Conservation (phyloP, 1,140 invertebrate genomes). For the Agrilus planipennis region DNA sequence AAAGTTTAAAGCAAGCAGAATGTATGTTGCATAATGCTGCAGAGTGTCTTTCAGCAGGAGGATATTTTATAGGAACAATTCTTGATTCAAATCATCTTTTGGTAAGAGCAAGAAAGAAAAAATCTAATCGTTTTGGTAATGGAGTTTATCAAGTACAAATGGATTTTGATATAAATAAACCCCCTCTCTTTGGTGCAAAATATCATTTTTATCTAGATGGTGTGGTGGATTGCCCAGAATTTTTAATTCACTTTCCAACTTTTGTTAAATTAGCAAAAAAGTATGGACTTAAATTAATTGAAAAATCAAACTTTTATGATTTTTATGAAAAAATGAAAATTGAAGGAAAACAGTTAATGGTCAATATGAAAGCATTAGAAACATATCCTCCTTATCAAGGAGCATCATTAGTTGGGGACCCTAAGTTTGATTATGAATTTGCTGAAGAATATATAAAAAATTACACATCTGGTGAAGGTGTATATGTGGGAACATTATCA, state of each 20-base stretch:
- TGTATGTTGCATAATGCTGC: constrained; percentile 87
- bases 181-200: constrained; percentile 88
- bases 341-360: constrained; percentile 51
- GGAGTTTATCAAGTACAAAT: constrained; percentile 76
- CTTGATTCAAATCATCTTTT: constrained; percentile 89
- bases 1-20: constrained; percentile 80
- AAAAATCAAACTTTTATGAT: constrained; percentile 63
- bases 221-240: constrained; percentile 97
- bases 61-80: constrained; percentile 94
- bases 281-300: constrained; percentile 67
- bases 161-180: constrained; percentile 53
- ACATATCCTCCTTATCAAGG: constrained; percentile 47
- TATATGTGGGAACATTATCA: constrained; percentile 69
- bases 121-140: constrained; percentile 68
- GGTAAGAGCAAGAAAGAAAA: constrained; percentile 40
- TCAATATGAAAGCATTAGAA: constrained; percentile 64
- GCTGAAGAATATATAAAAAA: constrained; percentile 47
- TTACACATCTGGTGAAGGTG: constrained; percentile 24
- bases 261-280: constrained; percentile 73
- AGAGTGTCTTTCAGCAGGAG: constrained; percentile 76
- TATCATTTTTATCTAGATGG: constrained; percentile 94
- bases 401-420: constrained; percentile 42
- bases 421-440: constrained; percentile 60
- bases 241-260: constrained; percentile 86
- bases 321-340: constrained; percentile 60